These are phyloP conservation scores for Corythornis cristatus DNA, from an alignment of 2,113 vertebrate genomes.

Conservation along the genomic window DNA sequence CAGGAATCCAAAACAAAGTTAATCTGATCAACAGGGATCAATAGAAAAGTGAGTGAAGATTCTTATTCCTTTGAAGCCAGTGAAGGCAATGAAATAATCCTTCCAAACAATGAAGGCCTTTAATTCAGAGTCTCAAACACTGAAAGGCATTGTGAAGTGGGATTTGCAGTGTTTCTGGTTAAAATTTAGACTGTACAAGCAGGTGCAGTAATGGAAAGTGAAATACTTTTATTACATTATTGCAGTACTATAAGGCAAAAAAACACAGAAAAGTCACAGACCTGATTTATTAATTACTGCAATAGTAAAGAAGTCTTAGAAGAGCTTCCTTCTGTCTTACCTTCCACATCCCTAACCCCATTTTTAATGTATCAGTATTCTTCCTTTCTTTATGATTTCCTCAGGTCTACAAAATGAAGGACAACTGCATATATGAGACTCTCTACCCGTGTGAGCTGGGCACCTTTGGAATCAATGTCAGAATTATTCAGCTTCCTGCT, in stretches of 20 bases:
- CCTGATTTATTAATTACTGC: not conserved
- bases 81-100: slow-evolving; percentile 78
- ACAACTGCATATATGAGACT: not conserved
- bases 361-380: not conserved
- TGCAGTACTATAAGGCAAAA: slow-evolving; percentile 52
- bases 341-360: fast-evolving
- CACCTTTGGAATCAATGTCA: not conserved
- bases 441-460: fast-evolving
- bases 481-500: not conserved
- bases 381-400: not conserved
- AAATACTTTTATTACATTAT: slow-evolving; percentile 75
- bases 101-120: slow-evolving; percentile 80
- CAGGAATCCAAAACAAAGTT: slow-evolving; percentile 80
- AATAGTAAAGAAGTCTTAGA: not conserved
- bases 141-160: slow-evolving; percentile 86
- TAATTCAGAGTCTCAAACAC: slow-evolving; percentile 74
- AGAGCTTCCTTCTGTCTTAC: not conserved
- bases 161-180: slow-evolving; percentile 90
- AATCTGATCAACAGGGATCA: slow-evolving; percentile 81
- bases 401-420: not conserved
- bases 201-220: slow-evolving; percentile 83
- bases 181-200: slow-evolving; percentile 88
- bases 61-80: slow-evolving; percentile 78
- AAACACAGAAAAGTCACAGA: not conserved
- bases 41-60: slow-evolving; percentile 78